Evolutionary conservation across 1,140 invertebrate genomes (phyloP).

Genomic region (Pachypsylla venusta): DNA sequence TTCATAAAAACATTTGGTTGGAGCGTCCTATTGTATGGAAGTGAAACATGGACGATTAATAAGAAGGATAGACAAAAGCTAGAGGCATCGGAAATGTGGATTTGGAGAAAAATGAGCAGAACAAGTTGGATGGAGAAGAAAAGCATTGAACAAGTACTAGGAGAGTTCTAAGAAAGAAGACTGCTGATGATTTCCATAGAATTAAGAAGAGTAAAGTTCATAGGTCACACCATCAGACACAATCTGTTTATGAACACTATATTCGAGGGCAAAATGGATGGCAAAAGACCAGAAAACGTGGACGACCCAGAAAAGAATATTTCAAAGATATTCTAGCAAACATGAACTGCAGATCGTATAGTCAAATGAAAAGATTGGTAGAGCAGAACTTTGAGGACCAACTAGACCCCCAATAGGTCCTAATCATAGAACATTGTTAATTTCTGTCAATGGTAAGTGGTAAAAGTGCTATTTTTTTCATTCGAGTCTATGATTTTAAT

Average conservation of each 20-base stretch:
- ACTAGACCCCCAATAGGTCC: too few species aligned
- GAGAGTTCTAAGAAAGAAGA: not conserved
- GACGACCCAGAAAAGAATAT: constrained; percentile 12
- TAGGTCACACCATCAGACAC: constrained; percentile 9
- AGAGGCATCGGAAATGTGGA: constrained; percentile 12
- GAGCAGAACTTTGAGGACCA: too few species aligned
- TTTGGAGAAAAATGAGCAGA: constrained; percentile 7
- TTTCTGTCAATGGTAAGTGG: too few species aligned
- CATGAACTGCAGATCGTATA: not conserved
- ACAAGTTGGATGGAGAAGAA: constrained; percentile 1
- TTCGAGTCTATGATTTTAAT: too few species aligned
- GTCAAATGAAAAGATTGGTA: not conserved
- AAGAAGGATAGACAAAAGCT: constrained; percentile 6
- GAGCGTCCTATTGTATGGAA: not conserved
- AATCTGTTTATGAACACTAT: constrained; percentile 11
- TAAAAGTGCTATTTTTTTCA: too few species aligned
- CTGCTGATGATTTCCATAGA: constrained; percentile 1
- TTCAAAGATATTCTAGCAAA: constrained; percentile 4
- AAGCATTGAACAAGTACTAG: not conserved
- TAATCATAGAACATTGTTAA: too few species aligned
- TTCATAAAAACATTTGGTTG: not conserved
- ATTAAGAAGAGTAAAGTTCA: constrained; percentile 12
- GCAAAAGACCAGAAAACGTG: constrained; percentile 2
- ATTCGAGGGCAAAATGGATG: constrained; percentile 12
- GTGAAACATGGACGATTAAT: constrained; percentile 13